phyloP scores from a whole-genome alignment of 2,888 invertebrate genomes.

The Siphlonurus alternatus region DNA sequence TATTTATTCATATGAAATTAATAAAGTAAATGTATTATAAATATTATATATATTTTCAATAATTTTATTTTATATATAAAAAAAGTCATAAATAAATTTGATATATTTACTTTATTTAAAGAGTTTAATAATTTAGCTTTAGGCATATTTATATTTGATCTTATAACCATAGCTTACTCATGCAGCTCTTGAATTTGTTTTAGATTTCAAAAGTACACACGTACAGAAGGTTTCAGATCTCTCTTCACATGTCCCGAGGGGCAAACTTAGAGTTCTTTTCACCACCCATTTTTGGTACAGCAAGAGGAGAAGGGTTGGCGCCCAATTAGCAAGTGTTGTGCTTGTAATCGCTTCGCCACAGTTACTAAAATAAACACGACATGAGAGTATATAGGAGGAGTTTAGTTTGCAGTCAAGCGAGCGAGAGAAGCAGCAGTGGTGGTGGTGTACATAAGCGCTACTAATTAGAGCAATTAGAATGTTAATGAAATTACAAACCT shows the following conservation, averaged over 20 bases:
- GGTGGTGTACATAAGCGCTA: background rate
- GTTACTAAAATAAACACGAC: background rate
- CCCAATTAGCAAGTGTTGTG: conserved; percentile 2
- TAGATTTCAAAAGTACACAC: background rate
- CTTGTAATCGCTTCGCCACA: conserved; percentile 2
- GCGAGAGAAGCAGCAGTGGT: no score
- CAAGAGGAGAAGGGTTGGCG: background rate
- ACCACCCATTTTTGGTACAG: background rate
- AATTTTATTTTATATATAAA: no score
- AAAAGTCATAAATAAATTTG: no score
- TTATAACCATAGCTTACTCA: background rate
- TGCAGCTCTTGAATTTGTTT: background rate
- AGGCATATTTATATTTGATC: background rate
- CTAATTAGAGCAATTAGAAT: conserved; percentile 4
- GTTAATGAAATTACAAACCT: conserved; percentile 2
- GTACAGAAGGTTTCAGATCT: no score
- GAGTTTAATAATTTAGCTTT: no score
- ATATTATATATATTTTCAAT: no score
- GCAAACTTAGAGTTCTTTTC: background rate
- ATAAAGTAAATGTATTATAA: no score
- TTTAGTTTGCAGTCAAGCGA: no score
- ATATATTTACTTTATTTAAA: no score
- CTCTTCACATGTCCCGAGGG: background rate
- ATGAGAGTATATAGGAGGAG: no score
- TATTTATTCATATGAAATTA: no score